phyloP scores from a whole-genome alignment of 2,113 vertebrate species.

The Gnathonemus longibarbis region DNA sequence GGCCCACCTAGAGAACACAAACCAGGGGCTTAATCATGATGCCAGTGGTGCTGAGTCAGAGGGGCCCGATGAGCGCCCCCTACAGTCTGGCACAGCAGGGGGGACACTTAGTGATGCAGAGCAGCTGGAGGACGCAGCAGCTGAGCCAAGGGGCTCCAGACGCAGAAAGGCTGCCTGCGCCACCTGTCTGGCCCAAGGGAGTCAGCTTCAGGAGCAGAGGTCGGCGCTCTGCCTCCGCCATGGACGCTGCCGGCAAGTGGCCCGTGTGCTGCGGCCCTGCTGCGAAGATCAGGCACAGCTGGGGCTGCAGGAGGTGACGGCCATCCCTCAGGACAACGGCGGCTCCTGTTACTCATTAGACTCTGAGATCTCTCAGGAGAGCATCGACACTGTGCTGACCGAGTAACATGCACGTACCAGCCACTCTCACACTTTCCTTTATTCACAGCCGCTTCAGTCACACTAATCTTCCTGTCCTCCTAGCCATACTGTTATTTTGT shows the following conservation, averaged over 20 bases:
- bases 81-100: neutral
- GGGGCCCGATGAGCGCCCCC: constrained; percentile 49
- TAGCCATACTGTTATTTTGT: neutral
- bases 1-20: constrained; percentile 46
- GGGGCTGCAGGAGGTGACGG: constrained; percentile 54
- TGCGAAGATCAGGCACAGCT: constrained; percentile 54
- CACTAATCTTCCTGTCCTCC: neutral
- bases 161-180: constrained; percentile 84
- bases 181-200: constrained; percentile 81
- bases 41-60: constrained; percentile 43
- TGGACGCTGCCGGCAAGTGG: constrained; percentile 65
- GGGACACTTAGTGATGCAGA: neutral
- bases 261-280: constrained; percentile 66
- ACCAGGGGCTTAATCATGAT: constrained; percentile 49
- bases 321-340: constrained; percentile 70
- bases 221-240: constrained; percentile 69
- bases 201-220: constrained; percentile 85
- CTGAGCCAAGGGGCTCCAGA: constrained; percentile 69
- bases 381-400: constrained; percentile 67
- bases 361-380: constrained; percentile 80
- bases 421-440: neutral
- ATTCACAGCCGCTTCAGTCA: neutral
- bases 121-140: constrained; percentile 58
- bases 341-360: constrained; percentile 78
- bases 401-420: constrained; percentile 58